phyloP scores from a whole-genome alignment of 1,140 invertebrate species.

The silkworm (Bombyx mori) region DNA sequence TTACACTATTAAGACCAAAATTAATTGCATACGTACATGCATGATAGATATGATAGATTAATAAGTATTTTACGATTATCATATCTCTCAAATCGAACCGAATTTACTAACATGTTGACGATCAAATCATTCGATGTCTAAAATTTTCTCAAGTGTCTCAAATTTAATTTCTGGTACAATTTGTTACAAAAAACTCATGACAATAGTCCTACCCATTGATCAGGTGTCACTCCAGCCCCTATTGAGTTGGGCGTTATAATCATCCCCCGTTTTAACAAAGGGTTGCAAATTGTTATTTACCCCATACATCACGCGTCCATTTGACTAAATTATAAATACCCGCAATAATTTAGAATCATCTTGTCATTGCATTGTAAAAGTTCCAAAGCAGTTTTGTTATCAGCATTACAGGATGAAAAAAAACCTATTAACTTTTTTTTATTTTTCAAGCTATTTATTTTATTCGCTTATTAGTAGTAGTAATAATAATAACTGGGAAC shows the following conservation, averaged over 20 bases:
- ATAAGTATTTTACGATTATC: too few relatives aligned
- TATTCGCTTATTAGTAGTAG: too few relatives aligned
- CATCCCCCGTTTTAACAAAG: slow-evolving; percentile 41
- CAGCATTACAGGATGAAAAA: too few relatives aligned
- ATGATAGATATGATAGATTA: too few relatives aligned
- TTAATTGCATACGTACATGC: too few relatives aligned
- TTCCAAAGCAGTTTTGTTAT: too few relatives aligned
- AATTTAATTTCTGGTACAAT: background rate
- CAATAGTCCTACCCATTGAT: slow-evolving; percentile 23
- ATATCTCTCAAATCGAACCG: too few relatives aligned
- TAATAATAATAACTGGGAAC: too few relatives aligned
- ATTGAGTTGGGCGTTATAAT: slow-evolving; percentile 28
- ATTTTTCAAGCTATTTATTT: too few relatives aligned
- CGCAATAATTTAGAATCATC: slow-evolving; percentile 63
- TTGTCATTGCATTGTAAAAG: slow-evolving; percentile 17
- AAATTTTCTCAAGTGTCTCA: background rate
- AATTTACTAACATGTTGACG: too few relatives aligned
- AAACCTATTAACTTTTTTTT: too few relatives aligned
- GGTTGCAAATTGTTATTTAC: slow-evolving; percentile 67
- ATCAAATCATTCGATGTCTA: background rate
- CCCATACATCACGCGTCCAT: slow-evolving; percentile 48
- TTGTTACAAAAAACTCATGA: slow-evolving; percentile 6
- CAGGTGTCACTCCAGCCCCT: slow-evolving; percentile 47
- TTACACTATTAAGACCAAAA: too few relatives aligned
- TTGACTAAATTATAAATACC: slow-evolving; percentile 48